Evolutionary conservation across 2,888 invertebrate species (phyloP), one percentile per base, ranked within the genome.

Genomic region (Microplitis deprimator): DNA sequence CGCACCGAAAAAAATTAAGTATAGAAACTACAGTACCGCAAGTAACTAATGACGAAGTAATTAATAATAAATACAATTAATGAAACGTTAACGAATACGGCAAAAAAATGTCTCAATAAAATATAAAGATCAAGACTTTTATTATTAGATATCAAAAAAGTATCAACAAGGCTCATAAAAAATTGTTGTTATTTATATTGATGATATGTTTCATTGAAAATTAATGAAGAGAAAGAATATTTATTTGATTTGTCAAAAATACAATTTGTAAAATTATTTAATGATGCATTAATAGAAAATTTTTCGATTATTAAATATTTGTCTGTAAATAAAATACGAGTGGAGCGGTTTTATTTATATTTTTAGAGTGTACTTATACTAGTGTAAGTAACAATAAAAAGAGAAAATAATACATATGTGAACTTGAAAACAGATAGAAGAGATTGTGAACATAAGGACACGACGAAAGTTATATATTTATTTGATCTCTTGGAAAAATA

Each of bases 391-490:
- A 40, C 39, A 68, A 20, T 50, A 7, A 10, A 29, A 69, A 16
- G 17, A 7, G 16, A 39, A 68, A 41, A 68, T 40, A 68, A 16
- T 4, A 13, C 8, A 20, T 29, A 70, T 29, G n/a, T 70, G 50
- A 13, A 50, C 50, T 13, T 50, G 8, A 13, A 50, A 50, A 50
- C 50, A 50, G 50, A 50, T 50, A 38, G 60, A 70, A 60, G 60
- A 16, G 60, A 69, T 69, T 59, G 59, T 13, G 59, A 59, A 69
- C 59, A 6, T 59, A n/a, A 50, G 20, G 5, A 50, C 50, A 29
- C 29, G 29, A 1, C n/a, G 7, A 59, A 70, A 70, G 59, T 70
- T 70, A 8, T 70, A 8, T 50, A 50, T 50, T 50, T 50, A 13
- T 50, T 13, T 50, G 50, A 50, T 50, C 13, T 50, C 50, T 8